These are phyloP conservation scores for Mesoclemmys tuberculata DNA, from an alignment of 2,113 vertebrate species.

Conservation along the genomic window DNA sequence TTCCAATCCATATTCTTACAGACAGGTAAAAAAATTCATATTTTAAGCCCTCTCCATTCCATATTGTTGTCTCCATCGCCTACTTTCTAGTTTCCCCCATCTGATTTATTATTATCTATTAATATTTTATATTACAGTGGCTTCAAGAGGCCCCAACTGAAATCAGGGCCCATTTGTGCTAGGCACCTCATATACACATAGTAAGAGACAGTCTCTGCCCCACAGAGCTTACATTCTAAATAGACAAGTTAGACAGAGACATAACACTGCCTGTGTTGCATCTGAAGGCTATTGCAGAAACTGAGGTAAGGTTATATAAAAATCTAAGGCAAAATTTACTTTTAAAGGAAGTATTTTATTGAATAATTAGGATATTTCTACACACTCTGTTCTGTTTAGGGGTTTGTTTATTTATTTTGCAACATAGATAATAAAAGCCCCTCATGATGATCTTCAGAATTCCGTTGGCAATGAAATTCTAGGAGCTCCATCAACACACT, in stretches of 20 bases:
- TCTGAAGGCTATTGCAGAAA: not conserved
- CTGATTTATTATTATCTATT: not conserved
- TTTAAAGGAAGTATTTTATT: conserved; percentile 22
- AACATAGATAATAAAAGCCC: not conserved
- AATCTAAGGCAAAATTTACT: not conserved
- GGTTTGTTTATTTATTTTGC: conserved; percentile 1
- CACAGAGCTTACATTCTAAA: not conserved
- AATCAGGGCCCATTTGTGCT: not conserved
- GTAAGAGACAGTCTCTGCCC: not conserved
- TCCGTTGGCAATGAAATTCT: not conserved
- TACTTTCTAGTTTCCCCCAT: not conserved
- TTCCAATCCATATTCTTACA: not conserved
- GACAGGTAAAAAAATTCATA: not conserved
- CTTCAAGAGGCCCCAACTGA: not conserved
- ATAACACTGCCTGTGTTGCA: not conserved
- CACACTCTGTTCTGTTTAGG: not conserved
- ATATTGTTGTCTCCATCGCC: not conserved
- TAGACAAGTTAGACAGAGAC: not conserved
- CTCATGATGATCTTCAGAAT: not conserved
- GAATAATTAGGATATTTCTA: not conserved
- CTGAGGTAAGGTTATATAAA: not conserved
- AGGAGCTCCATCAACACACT: not conserved
- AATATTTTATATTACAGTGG: not conserved
- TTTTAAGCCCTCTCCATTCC: not conserved
- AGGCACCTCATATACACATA: not conserved